Conservation (phyloP, 2,888 invertebrate species). For the Odontocolon sp. region DNA sequence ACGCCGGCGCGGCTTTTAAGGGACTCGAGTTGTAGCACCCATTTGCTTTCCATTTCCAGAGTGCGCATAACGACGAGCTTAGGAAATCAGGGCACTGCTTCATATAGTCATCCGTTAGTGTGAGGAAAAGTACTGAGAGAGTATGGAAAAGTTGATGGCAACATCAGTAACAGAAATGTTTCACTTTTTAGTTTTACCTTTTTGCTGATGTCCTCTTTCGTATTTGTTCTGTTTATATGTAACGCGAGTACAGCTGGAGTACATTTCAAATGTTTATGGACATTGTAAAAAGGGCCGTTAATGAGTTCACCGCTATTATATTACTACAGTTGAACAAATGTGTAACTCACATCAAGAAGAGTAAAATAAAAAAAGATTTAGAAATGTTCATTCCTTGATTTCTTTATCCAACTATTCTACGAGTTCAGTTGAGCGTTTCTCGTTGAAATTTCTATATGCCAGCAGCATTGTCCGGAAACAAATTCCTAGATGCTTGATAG, state of each 20-base stretch:
- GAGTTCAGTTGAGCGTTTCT: not conserved
- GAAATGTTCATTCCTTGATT: not conserved
- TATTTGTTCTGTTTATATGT: not conserved
- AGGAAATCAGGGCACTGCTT: not conserved
- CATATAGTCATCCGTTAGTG: not conserved
- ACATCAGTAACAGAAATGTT: not conserved
- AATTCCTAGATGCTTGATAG: constrained; percentile 1
- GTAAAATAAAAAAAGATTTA: no score
- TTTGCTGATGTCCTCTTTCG: not conserved
- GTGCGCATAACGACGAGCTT: not conserved
- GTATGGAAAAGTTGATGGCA: no score
- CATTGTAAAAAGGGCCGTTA: no score
- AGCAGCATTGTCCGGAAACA: constrained; percentile 1
- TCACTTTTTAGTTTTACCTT: no score
- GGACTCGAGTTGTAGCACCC: not conserved
- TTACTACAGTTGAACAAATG: no score
- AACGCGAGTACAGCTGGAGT: not conserved
- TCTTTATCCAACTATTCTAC: not conserved
- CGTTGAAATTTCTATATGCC: constrained; percentile 1
- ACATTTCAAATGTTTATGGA: no score
- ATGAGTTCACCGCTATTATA: no score
- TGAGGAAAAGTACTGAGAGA: no score
- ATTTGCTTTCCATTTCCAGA: not conserved
- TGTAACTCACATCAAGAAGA: no score
- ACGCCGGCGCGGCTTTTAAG: not conserved